Conservation (phyloP, 2,797 vertebrate genomes). For the Leptodactylus fallax region DNA sequence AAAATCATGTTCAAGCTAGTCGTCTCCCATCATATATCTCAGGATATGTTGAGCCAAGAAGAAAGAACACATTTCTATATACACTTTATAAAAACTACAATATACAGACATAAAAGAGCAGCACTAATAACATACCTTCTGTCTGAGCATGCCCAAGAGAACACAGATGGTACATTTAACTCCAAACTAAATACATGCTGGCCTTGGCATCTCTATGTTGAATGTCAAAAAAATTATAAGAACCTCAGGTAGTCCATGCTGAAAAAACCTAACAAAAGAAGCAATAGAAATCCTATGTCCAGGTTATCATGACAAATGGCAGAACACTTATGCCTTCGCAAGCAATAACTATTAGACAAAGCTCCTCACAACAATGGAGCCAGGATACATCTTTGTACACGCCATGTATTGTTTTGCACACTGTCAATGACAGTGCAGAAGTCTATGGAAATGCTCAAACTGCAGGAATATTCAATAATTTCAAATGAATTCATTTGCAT, state of each 20-base stretch:
- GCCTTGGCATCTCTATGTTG: neutral
- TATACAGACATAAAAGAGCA: no score
- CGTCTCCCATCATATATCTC: no score
- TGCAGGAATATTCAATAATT: neutral
- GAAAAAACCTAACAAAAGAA: neutral
- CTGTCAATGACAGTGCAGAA: neutral
- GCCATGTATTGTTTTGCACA: no score
- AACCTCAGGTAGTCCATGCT: neutral
- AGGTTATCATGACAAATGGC: neutral
- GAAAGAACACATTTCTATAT: no score
- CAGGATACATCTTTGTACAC: neutral
- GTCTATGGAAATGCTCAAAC: neutral
- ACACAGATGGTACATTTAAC: neutral
- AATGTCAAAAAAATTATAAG: neutral
- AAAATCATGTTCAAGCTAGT: no score
- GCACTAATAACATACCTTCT: neutral
- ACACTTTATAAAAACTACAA: no score
- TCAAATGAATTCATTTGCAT: conserved; percentile 27
- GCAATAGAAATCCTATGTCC: neutral
- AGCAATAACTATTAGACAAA: neutral
- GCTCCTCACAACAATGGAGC: neutral
- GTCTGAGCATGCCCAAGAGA: neutral
- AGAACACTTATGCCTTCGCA: neutral
- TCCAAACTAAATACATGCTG: neutral
- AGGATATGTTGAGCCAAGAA: no score